A percentile compares a stretch with the other conserved stretches of the same genome.
Evolutionary conservation across 2,888 invertebrate species (phyloP).

Genomic region (Malacosoma neustria): DNA sequence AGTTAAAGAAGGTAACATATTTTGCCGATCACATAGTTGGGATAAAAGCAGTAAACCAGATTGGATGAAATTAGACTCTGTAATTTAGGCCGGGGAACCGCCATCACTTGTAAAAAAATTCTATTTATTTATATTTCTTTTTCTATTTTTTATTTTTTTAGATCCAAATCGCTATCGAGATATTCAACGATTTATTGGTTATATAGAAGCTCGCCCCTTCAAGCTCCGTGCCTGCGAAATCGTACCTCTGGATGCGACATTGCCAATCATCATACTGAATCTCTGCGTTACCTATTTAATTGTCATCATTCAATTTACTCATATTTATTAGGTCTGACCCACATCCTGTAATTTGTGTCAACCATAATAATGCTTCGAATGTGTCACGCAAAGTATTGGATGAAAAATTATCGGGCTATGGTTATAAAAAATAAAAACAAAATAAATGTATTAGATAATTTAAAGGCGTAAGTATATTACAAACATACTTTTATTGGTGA

Average conservation of each 20-base stretch:
- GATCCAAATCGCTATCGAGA: not conserved
- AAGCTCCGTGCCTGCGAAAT: constrained; percentile 2
- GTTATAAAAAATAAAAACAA: not conserved
- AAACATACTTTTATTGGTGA: not conserved
- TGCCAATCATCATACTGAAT: constrained; percentile 11
- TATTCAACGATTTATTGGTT: constrained; percentile 6
- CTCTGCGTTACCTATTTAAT: constrained; percentile 18
- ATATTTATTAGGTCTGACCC: constrained; percentile 4
- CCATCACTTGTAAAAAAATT: no score
- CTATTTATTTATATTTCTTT: no score
- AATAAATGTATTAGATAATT: not conserved
- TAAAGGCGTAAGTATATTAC: no score
- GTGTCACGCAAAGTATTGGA: not conserved
- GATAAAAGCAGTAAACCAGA: no score
- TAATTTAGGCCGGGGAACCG: no score
- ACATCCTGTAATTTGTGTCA: not conserved
- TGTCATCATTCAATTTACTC: constrained; percentile 17
- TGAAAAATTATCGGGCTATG: not conserved
- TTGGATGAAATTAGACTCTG: no score
- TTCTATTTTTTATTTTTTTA: no score
- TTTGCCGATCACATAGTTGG: no score
- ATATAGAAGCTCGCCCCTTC: constrained; percentile 6
- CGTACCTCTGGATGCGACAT: constrained; percentile 13
- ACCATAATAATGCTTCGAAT: no score
- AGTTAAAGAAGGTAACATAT: no score